Percentiles rank a stretch among this genome's conserved stretches.
These are phyloP conservation scores for Pollenia amentaria DNA, from an alignment of 2,888 invertebrate genomes.

Conservation along the genomic window DNA sequence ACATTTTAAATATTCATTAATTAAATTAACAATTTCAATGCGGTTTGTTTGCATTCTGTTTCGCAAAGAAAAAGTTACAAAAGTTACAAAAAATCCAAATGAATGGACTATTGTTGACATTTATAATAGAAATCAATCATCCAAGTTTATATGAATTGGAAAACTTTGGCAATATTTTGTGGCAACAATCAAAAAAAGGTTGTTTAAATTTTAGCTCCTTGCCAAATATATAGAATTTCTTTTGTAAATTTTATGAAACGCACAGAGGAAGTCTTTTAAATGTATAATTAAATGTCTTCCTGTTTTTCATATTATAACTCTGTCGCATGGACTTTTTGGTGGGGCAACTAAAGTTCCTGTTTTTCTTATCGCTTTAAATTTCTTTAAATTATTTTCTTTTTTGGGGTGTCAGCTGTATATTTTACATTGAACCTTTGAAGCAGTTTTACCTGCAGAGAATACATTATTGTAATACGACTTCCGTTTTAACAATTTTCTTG, in stretches of 20 bases:
- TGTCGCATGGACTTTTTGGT: background rate
- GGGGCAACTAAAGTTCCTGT: background rate
- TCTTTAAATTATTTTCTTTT: background rate
- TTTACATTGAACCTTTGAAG: background rate
- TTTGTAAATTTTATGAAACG: conserved; percentile 9
- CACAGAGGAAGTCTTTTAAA: conserved; percentile 5
- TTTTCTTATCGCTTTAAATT: background rate
- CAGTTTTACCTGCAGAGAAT: conserved; percentile 7
- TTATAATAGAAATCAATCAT: conserved; percentile 61
- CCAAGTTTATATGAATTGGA: conserved; percentile 30
- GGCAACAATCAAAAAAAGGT: too few relatives aligned
- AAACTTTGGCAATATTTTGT: conserved; percentile 18
- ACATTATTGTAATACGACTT: background rate
- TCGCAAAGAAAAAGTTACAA: background rate
- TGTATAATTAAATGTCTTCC: background rate
- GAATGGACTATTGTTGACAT: conserved; percentile 31
- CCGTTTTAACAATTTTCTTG: conserved; percentile 1
- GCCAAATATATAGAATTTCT: conserved; percentile 43
- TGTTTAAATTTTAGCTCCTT: background rate
- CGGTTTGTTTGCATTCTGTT: background rate
- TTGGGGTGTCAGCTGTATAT: background rate
- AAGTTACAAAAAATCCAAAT: background rate
- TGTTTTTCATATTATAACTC: background rate
- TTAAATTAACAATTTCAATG: background rate
- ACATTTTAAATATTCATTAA: background rate